Base-by-base conservation (phyloP, 2,888 invertebrate species). In the Branchellion lobata region DNA sequence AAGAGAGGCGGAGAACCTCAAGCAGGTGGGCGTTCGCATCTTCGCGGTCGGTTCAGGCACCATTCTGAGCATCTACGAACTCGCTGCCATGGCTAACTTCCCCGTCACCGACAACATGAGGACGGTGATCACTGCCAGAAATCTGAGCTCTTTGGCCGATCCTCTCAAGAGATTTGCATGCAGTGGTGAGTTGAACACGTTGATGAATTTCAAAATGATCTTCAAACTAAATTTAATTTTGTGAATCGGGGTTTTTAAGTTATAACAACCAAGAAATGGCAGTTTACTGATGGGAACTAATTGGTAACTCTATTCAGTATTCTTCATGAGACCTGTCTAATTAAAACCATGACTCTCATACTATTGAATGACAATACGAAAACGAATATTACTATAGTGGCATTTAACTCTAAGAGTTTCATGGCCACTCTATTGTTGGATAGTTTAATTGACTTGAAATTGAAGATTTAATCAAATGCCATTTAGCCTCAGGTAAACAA, bases 21-120 rank as follows among this genome's bases (percentile, higher is more conserved):
- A 47, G 34, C 34, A 75, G 40, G 61, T 57, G 18, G 81, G 82
- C 14, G 80, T 81, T 27, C 61, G 57, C 5, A 76, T 82, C 24
- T 31, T 82, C 21, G 72, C 78, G 14, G 79, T 82, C 2, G 82
- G 82, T 1, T 75, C 82, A 24, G 82, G 82, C 31, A 76, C 69
- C 8, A 79, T 80, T 27, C 68, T 82, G 51, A 77, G 80, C 29
- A 11, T 33, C 40, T 78, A 36, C 57, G 82, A 82, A 47, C 78
- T 82, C 31, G 34, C 79, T 33, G 81, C 80, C 8, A 78, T 82
- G 33, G 81, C 82, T 40, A 79, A 71, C 24, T 79, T 72, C 40
- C 82, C 82, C 1, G 57, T 75, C 8, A 53, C 57, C 3, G 47
- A 53, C 2, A 82, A 81, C 53, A 78, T 81, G 40, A n/a, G 80